phyloP scores from a whole-genome alignment of 2,797 vertebrate species.

The Eulemur coronatus region DNA sequence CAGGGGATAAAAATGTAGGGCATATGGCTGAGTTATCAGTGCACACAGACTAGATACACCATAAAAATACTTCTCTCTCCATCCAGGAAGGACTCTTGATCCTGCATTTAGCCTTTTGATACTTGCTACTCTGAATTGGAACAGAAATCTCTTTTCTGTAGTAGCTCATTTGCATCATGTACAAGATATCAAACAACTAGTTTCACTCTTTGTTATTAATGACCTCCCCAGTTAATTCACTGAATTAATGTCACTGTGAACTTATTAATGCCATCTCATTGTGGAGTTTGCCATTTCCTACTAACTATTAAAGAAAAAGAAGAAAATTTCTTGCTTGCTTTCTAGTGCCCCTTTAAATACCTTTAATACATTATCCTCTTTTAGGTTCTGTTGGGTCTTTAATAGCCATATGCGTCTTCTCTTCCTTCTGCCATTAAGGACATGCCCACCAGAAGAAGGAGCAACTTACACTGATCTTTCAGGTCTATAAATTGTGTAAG shows the following conservation, averaged over 20 bases:
- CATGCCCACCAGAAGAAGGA: neutral
- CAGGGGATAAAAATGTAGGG: neutral
- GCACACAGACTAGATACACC: neutral
- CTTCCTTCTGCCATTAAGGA: neutral
- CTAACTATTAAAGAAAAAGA: neutral
- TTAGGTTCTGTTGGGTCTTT: neutral
- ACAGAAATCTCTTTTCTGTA: neutral
- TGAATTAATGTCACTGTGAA: neutral
- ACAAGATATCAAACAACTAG: neutral
- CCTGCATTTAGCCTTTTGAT: neutral
- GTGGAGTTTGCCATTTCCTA: neutral
- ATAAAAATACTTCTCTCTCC: neutral
- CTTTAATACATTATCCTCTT: neutral
- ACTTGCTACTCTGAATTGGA: neutral
- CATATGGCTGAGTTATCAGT: neutral
- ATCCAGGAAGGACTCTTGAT: neutral
- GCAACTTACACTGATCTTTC: neutral
- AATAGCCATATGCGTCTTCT: accelerated
- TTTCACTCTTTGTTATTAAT: neutral
- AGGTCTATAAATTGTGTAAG: neutral
- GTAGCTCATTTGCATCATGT: neutral
- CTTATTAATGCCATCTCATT: neutral
- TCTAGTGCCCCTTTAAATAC: neutral
- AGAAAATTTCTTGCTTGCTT: neutral
- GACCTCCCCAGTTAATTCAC: neutral